Conservation (phyloP, 2,797 vertebrate genomes). For the Oceanodroma leucorhoa region DNA sequence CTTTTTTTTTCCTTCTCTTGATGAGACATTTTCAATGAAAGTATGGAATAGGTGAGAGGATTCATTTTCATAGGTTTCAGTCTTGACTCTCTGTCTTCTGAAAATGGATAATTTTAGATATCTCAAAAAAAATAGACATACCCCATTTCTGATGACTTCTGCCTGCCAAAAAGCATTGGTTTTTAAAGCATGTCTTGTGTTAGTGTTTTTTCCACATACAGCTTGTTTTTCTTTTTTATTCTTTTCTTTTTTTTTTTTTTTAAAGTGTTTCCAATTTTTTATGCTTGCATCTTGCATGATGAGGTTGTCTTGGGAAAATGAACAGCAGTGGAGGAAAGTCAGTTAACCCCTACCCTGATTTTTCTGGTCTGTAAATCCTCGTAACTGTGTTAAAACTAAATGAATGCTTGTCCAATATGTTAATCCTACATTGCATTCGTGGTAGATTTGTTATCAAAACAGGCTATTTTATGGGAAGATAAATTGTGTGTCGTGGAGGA, state of each 20-base stretch:
- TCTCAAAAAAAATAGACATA: background rate
- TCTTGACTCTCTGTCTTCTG: background rate
- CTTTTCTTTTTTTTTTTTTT: no score
- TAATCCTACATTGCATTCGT: background rate
- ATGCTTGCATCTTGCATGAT: background rate
- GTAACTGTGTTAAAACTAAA: background rate
- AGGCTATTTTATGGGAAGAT: background rate
- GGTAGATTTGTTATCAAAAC: background rate
- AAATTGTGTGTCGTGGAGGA: background rate
- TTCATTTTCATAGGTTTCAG: background rate
- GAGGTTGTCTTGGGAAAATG: background rate
- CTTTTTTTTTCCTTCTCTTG: background rate
- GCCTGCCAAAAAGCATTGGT: background rate
- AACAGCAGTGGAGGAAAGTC: background rate
- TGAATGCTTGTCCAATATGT: background rate
- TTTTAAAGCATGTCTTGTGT: background rate
- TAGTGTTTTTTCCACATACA: background rate
- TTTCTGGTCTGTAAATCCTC: background rate
- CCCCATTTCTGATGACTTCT: background rate
- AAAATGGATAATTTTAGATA: background rate
- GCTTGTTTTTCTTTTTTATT: background rate
- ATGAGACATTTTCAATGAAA: background rate
- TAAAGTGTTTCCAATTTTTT: background rate
- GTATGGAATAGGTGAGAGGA: background rate
- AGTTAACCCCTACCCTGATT: background rate